These are phyloP conservation scores for Dallia pectoralis DNA, from an alignment of 2,797 vertebrate species.

Conservation along the genomic window DNA sequence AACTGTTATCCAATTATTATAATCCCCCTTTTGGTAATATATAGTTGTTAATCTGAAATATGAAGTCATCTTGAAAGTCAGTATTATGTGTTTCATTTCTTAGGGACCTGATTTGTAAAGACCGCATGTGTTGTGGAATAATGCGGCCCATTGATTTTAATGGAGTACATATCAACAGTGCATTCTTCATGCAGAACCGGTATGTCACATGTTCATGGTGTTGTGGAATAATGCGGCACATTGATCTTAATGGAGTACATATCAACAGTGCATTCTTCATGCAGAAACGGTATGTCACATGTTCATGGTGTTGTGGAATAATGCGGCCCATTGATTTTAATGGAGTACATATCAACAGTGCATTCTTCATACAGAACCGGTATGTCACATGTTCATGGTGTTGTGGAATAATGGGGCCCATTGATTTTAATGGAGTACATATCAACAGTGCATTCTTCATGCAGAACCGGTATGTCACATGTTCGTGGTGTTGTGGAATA, in stretches of 20 bases:
- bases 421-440: slow-evolving; percentile 6
- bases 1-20: slow-evolving; percentile 7
- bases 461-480: slow-evolving; percentile 21
- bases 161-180: slow-evolving; percentile 24
- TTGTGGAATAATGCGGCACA: slow-evolving; percentile 13
- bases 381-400: slow-evolving; percentile 21
- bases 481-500: slow-evolving; percentile 23
- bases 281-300: slow-evolving; percentile 21
- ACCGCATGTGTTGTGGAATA: slow-evolving; percentile 14
- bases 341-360: slow-evolving; percentile 24
- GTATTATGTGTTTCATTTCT: slow-evolving; percentile 14
- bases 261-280: slow-evolving; percentile 36
- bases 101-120: slow-evolving; percentile 3
- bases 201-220: slow-evolving; percentile 21
- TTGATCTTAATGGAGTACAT: slow-evolving; percentile 6
- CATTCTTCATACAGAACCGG: slow-evolving; percentile 32
- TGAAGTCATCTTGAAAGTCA: not conserved
- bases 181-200: slow-evolving; percentile 32
- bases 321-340: slow-evolving; percentile 5
- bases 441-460: slow-evolving; percentile 36
- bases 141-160: slow-evolving; percentile 5
- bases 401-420: slow-evolving; percentile 13
- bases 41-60: slow-evolving; percentile 6
- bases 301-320: slow-evolving; percentile 23
- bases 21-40: slow-evolving; percentile 7